Percentiles rank a stretch among this genome's conserved stretches.
These are phyloP conservation scores for Chaenodraco wilsoni DNA, from an alignment of 2,797 vertebrate species.

Conservation along the genomic window DNA sequence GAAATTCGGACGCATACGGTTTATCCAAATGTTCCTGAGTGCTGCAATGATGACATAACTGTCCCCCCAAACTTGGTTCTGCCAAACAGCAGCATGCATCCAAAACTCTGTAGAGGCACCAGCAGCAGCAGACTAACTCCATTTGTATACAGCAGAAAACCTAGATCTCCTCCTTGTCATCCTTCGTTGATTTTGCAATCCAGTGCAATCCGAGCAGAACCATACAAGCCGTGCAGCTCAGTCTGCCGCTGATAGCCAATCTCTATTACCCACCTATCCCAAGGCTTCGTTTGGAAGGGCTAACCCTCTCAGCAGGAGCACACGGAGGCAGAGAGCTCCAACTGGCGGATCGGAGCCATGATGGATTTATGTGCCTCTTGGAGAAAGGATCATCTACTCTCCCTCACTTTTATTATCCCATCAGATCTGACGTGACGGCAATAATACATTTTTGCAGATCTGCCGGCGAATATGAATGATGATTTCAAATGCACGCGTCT, in stretches of 20 bases:
- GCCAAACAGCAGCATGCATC: slow-evolving; percentile 39
- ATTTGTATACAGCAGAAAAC: slow-evolving; percentile 62
- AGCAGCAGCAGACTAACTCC: slow-evolving; percentile 46
- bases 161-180: slow-evolving; percentile 75
- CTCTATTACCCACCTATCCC: slow-evolving; percentile 72
- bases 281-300: slow-evolving; percentile 62
- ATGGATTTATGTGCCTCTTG: slow-evolving; percentile 75
- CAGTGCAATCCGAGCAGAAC: slow-evolving; percentile 71
- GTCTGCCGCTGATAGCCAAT: slow-evolving; percentile 71
- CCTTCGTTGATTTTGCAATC: slow-evolving; percentile 81
- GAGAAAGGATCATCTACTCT: slow-evolving; percentile 69
- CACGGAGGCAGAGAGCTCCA: slow-evolving; percentile 37
- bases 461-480: slow-evolving; percentile 61
- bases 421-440: slow-evolving; percentile 68
- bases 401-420: slow-evolving; percentile 76
- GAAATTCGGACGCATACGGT: slow-evolving; percentile 29
- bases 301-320: slow-evolving; percentile 51
- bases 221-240: slow-evolving; percentile 67
- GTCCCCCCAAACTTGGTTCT: slow-evolving; percentile 55
- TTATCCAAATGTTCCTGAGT: slow-evolving; percentile 44
- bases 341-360: slow-evolving; percentile 56
- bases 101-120: slow-evolving; percentile 35
- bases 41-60: slow-evolving; percentile 66
- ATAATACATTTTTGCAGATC: slow-evolving; percentile 71
- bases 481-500: slow-evolving; percentile 62